Percentiles rank a stretch among this genome's conserved stretches.
Conservation (phyloP, 2,113 vertebrate genomes). For the Caloenas nicobarica region DNA sequence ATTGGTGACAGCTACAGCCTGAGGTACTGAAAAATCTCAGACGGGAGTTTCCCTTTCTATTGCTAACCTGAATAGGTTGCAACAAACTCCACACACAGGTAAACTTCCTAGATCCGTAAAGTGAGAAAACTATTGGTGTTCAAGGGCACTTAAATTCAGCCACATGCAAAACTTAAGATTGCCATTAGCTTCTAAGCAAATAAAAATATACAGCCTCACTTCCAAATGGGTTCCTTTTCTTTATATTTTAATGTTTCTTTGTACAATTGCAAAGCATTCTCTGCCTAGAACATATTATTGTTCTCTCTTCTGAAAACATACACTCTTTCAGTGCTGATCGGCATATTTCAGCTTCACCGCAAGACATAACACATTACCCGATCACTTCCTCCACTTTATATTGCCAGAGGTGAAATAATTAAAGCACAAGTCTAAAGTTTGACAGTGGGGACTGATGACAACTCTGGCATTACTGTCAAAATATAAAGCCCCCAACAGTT, state of each 20-base stretch:
- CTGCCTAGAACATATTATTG: not conserved
- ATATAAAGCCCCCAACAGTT: not conserved
- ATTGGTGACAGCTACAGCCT: not conserved
- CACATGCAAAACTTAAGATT: not conserved
- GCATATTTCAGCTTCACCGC: not conserved
- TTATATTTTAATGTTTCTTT: not conserved
- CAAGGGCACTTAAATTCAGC: not conserved
- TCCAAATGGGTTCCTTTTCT: not conserved
- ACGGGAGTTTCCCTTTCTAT: not conserved
- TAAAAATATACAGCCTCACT: not conserved
- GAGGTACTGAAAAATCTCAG: not conserved
- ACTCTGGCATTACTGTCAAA: not conserved
- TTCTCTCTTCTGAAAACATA: not conserved
- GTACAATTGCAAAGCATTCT: not conserved
- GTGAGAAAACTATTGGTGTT: not conserved
- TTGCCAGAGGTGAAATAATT: not conserved
- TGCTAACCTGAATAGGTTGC: not conserved
- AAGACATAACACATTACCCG: not conserved
- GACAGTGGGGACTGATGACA: not conserved
- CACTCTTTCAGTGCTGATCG: not conserved
- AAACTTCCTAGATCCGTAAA: not conserved
- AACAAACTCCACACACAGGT: not conserved
- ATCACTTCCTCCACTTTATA: not conserved
- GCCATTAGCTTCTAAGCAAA: not conserved
- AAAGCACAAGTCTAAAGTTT: not conserved